Evolutionary conservation across 2,888 invertebrate genomes (phyloP), one percentile per base, ranked within the genome.

Genomic region (Lycaena phlaeas): DNA sequence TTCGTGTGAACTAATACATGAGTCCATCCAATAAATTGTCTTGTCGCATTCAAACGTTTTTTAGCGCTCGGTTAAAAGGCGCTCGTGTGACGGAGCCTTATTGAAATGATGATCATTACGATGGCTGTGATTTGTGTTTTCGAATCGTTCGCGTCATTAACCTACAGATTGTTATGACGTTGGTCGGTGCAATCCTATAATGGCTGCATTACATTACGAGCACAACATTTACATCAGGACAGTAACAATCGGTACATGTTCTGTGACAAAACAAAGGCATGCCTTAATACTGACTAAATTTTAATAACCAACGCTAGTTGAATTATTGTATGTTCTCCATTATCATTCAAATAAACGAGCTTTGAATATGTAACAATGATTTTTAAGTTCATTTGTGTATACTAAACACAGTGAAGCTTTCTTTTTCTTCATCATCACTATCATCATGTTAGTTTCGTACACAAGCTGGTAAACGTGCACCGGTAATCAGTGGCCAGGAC

Each of bases 251-350:
- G 68, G 59, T 67, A 67, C 65, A 64, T 64, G 65, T 63, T 65
- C 48, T 42, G 49, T 60, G 64, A 68, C 71, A 60, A 66, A 66
- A 75, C 71, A 76, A 76, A 73, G 68, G 66, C 64, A 59, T 63
- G 62, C 53, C 59, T 56, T 44, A 45, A 40, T 45, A 47, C 41
- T 15, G 3, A 18, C 2, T 22, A 9, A 22, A 29, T 29, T 18
- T 6, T 38, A 38, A 25, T 29, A 38, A 29, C 29, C 14, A 30
- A n/a, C n/a, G n/a, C 6, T 17, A 31, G 3, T 31, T 5, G n/a
- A n/a, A 38, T 17, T 36, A 15, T 4, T 3, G 22, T 18, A 22
- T 7, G 22, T 36, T 5, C n/a, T 36, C 6, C 7, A 17, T 18
- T 31, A 15, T 17, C 30, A 31, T 31, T 31, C 17, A 31, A 31